Conservation (phyloP, 2,888 invertebrate species). For the Tuberolachnus salignus region DNA sequence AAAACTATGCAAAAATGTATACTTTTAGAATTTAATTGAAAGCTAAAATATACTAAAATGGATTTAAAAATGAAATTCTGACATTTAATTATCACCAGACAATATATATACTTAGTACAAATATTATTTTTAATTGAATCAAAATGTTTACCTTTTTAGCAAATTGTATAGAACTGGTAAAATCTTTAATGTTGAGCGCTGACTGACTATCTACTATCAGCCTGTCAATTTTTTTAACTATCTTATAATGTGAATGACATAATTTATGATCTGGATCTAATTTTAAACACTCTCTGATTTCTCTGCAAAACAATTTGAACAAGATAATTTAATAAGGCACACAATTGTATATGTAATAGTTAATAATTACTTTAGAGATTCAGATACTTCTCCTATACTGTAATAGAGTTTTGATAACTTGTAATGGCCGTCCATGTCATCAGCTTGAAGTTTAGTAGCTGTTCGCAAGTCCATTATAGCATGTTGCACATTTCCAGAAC, state of each 20-base stretch:
- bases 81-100: neutral
- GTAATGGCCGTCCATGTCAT: conserved; percentile 86
- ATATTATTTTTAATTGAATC: neutral
- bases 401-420: conserved; percentile 87
- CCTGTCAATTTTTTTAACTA: conserved; percentile 90
- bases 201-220: conserved; percentile 72
- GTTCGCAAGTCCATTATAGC: conserved; percentile 91
- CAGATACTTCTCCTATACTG: conserved; percentile 87
- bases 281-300: conserved; percentile 95
- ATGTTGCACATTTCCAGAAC: conserved; percentile 77
- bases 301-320: conserved; percentile 64
- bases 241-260: conserved; percentile 96
- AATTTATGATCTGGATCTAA: conserved; percentile 96
- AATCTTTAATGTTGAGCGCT: conserved; percentile 70
- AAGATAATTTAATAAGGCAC: neutral
- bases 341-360: neutral
- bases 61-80: neutral
- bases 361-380: conserved; percentile 76
- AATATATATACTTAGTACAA: neutral
- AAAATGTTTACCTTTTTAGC: conserved; percentile 67
- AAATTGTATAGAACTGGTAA: conserved; percentile 71
- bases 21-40: neutral
- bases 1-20: neutral
- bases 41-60: too few species aligned
- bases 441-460: conserved; percentile 86